Base-by-base conservation (phyloP, 2,797 vertebrate species). In the Malurus leucopterus region DNA sequence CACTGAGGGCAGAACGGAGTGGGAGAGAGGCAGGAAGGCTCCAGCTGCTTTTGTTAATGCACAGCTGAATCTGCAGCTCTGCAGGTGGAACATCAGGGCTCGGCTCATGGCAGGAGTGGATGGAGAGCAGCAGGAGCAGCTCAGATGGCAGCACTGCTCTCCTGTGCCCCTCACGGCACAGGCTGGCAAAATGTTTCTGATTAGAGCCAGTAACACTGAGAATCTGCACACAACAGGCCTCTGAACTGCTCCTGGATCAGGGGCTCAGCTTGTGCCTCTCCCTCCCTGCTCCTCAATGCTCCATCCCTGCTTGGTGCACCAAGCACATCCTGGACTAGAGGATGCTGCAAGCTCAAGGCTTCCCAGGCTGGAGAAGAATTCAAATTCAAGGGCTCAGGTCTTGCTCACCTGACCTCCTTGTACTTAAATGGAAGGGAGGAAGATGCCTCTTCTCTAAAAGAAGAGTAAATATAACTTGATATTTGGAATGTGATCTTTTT, bases 321-420 rank as follows among this genome's bases (percentile, higher is more conserved):
- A 23, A 68, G 20, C 0, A 0, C 5, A 15, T 18, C 14, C 73
- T 0, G 0, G 54, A 59, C 32, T 59, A 82, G 77, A 86, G 74
- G 74, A 67, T 91, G 70, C 62, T 88, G 5, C 44, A 63, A 50
- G 38, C 59, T 81, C 0, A 0, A 30, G 46, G 21, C 68, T 86
- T 67, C 46, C 18, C 32, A 30, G 18, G 2, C 29, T 62, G 36
- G 43, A 58, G 40, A 69, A 32, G 26, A 65, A 51, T 46, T 74
- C 6, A 38, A 30, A 55, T 34, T 73, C 59, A 44, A 65, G 15
- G 34, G 65, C 47, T 81, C 29, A 29, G 7, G 10, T 43, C 34
- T 32, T 61, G 18, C 17, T 80, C 36, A 62, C 6, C 49, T 83
- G 21, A 23, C 12, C 71, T 70, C 15, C 13, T 9, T 36, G 4